Evolutionary conservation across 2,888 invertebrate species (phyloP).

Genomic region (Ormyrus pomaceus): DNA sequence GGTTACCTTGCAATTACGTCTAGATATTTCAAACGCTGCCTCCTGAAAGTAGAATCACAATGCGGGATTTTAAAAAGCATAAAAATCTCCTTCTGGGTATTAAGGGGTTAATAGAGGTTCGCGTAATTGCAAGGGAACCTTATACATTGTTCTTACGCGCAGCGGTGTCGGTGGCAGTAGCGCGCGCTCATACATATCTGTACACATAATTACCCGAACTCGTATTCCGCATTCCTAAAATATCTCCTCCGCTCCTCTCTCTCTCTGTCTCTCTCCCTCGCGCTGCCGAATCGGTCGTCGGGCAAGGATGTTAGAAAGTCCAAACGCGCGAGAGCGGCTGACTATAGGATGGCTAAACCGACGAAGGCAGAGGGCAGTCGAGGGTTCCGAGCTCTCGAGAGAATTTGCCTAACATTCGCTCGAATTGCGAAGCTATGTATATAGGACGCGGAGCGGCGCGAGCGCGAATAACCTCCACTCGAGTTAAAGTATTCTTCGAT

Average conservation of each 20-base stretch:
- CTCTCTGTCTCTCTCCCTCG: not conserved
- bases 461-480: slow-evolving; percentile 35
- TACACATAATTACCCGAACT: slow-evolving; percentile 45
- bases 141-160: slow-evolving; percentile 43
- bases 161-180: not conserved
- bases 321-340: not conserved
- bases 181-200: slow-evolving; percentile 22
- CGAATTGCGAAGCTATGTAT: not conserved
- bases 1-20: no score
- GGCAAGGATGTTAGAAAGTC: slow-evolving; percentile 30
- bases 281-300: slow-evolving; percentile 8
- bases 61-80: no score
- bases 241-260: not conserved
- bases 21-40: no score
- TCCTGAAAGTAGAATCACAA: no score
- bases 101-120: slow-evolving; percentile 37
- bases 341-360: no score
- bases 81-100: no score
- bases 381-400: slow-evolving; percentile 18
- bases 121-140: slow-evolving; percentile 49
- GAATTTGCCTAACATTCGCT: slow-evolving; percentile 45
- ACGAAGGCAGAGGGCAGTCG: not conserved
- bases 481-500: slow-evolving; percentile 43
- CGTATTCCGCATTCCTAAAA: slow-evolving; percentile 45
- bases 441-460: not conserved